Base-by-base conservation (phyloP, 2,888 invertebrate species). In the Drosophila atripex region DNA sequence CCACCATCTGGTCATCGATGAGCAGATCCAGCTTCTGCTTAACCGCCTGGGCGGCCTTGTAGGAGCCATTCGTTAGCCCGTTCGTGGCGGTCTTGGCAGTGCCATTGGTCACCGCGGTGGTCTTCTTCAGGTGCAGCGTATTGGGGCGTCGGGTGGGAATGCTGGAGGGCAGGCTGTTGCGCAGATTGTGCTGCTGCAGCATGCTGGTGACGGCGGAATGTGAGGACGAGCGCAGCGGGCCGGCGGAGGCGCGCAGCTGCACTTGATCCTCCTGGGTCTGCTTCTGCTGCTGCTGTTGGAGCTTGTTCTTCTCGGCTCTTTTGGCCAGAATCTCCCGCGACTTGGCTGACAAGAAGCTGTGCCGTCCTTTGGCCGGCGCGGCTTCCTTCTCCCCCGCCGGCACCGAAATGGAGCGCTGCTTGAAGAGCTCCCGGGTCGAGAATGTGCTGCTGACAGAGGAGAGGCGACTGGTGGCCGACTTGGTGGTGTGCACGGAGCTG, bases 281-380 rank as follows among this genome's bases (percentile, higher is more conserved):
- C 2, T 88, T 86, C 14, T 77, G 84, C 2, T 84, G 84, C 16
- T 86, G 86, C 18, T 88, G 83, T 39, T 88, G 89, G 14, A 86
- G 80, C 69, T 90, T 89, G 68, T 89, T 89, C 58, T 91, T 90
- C 63, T 90, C 91, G 5, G 92, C 91, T 1, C 91, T 89, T 21
- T 89, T 85, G 35, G 92, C 91, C 11, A 92, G 80, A 47, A 92
- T 92, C 70, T 92, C 91, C 14, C 91, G 88, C 1, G 92, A 92
- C 66, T 91, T 92, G 45, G 92, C 91, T 0, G 91, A 91, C 0
- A 92, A 77, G 50, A 92, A 92, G 77, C 92, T 92, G 47, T 89
- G 90, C 4, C 90, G 89, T 23, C 72, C 75, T 16, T 83, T 85
- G 5, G n/a, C 56, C 5, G 54, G 45, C 2, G 82, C 63, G 16